phyloP scores from a whole-genome alignment of 2,888 invertebrate genomes.

The Baronia brevicornis region DNA sequence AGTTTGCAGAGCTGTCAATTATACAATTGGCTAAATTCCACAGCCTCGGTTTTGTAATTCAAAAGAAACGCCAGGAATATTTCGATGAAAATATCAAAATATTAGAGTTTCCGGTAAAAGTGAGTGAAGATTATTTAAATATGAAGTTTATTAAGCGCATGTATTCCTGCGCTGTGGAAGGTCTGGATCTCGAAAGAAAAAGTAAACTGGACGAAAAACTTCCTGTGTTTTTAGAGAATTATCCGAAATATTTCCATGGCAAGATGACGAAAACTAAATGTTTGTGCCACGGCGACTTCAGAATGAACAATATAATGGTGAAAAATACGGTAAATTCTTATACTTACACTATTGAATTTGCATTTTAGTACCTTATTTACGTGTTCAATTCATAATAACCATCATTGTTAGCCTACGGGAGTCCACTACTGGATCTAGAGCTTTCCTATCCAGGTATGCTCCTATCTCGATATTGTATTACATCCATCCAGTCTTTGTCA shows the following conservation, averaged over 20 bases:
- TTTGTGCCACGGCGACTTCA: conserved; percentile 36
- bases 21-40: conserved; percentile 31
- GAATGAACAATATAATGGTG: conserved; percentile 10
- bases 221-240: conserved; percentile 22
- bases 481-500: too few species aligned
- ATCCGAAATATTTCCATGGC: conserved; percentile 23
- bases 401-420: too few species aligned
- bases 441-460: too few species aligned
- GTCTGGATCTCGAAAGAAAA: conserved; percentile 24
- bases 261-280: conserved; percentile 18
- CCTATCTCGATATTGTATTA: too few species aligned
- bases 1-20: conserved; percentile 27
- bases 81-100: conserved; percentile 25
- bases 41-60: conserved; percentile 26
- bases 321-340: too few species aligned
- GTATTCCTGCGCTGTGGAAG: conserved; percentile 19
- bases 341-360: too few species aligned
- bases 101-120: conserved; percentile 20
- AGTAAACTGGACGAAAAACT: conserved; percentile 22
- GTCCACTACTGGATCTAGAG: too few species aligned
- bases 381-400: too few species aligned
- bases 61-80: conserved; percentile 22
- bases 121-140: conserved; percentile 28
- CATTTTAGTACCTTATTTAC: too few species aligned
- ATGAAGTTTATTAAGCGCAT: conserved; percentile 26